phyloP scores from a whole-genome alignment of 2,888 invertebrate genomes.

The Himalopsyche anomala region DNA sequence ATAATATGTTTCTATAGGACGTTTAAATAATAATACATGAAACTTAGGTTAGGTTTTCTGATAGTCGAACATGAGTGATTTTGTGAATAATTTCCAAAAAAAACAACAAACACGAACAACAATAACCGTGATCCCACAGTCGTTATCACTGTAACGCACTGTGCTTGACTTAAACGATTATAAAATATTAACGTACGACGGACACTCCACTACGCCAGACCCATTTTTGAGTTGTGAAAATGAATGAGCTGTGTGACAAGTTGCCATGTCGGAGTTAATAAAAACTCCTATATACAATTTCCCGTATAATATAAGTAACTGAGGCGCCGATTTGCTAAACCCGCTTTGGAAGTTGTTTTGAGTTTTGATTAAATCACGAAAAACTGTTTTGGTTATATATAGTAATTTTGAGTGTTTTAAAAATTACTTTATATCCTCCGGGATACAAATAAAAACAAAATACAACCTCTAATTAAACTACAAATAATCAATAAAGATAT shows the following conservation, averaged over 20 bases:
- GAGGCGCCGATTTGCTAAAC: no score
- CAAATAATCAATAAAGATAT: no score
- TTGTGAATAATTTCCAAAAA: neutral
- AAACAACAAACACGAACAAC: neutral
- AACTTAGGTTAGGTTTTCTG: constrained; percentile 27
- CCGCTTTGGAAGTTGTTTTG: no score
- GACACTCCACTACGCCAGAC: neutral
- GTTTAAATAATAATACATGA: constrained; percentile 29
- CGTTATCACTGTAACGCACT: constrained; percentile 65
- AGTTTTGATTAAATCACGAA: no score
- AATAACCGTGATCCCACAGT: constrained; percentile 56
- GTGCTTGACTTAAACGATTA: constrained; percentile 45
- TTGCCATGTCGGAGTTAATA: no score
- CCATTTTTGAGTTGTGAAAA: constrained; percentile 27
- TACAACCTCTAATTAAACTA: no score
- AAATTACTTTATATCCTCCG: no score
- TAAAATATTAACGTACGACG: neutral
- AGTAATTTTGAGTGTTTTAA: no score
- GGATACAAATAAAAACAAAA: no score
- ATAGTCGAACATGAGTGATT: neutral
- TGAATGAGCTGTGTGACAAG: neutral
- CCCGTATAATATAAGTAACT: no score
- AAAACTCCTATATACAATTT: no score
- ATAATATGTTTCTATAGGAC: neutral
- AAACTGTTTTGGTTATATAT: no score